These are phyloP conservation scores for Phyllopteryx taeniolatus DNA, from an alignment of 2,113 vertebrate species.

Conservation along the genomic window DNA sequence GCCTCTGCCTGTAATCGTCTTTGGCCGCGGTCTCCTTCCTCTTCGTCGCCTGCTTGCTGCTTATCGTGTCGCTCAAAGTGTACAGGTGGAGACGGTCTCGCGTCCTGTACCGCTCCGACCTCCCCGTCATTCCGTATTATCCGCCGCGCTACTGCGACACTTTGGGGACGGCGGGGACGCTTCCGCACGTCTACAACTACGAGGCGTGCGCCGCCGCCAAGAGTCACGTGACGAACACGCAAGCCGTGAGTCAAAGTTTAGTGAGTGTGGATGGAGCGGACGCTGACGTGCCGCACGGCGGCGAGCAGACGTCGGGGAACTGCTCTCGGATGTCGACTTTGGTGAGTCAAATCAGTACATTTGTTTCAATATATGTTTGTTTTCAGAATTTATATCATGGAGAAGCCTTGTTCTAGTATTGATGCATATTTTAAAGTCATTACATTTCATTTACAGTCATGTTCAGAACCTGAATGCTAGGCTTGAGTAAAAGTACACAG, in stretches of 20 bases:
- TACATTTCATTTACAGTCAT: too few species aligned
- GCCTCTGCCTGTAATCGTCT: too few species aligned
- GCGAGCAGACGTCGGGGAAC: constrained; percentile 1
- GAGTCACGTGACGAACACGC: constrained; percentile 26
- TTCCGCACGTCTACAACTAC: constrained; percentile 28
- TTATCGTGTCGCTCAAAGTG: constrained; percentile 3
- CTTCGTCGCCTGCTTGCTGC: constrained; percentile 1
- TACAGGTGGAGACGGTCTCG: constrained; percentile 10
- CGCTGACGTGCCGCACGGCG: not conserved
- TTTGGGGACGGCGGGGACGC: constrained; percentile 6
- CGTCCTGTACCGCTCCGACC: constrained; percentile 4
- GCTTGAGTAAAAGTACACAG: too few species aligned
- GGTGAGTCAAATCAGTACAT: not conserved
- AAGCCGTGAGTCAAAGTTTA: constrained; percentile 10
- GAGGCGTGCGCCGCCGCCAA: constrained; percentile 45
- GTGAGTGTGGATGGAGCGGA: constrained; percentile 10
- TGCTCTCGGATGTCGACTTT: constrained; percentile 1
- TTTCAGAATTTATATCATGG: too few species aligned
- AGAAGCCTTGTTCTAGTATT: too few species aligned
- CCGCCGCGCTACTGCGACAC: not conserved
- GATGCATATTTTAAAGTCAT: too few species aligned
- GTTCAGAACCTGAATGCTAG: too few species aligned
- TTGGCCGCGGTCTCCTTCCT: constrained; percentile 8
- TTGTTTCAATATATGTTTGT: not conserved
- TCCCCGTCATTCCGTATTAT: constrained; percentile 7